Evolutionary conservation across 2,888 invertebrate genomes (phyloP).

Genomic region (Cephus sareptanus): DNA sequence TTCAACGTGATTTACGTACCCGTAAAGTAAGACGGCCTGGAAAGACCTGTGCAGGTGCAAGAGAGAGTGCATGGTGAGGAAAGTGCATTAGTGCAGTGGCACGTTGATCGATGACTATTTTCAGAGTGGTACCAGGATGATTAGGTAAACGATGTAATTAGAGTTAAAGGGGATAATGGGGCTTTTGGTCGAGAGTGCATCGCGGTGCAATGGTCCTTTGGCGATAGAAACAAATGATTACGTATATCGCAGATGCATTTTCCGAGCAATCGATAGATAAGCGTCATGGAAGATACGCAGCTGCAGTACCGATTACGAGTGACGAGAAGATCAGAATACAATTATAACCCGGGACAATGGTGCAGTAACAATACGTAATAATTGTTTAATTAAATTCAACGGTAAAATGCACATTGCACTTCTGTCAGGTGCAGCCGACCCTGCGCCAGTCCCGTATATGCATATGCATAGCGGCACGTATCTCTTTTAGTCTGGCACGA

Average conservation of each 20-base stretch:
- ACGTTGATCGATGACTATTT: background rate
- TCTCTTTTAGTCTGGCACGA: too few relatives aligned
- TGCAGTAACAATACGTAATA: slow-evolving; percentile 51
- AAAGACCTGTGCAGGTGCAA: slow-evolving; percentile 42
- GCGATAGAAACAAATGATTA: too few relatives aligned
- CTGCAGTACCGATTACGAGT: background rate
- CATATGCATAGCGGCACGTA: too few relatives aligned
- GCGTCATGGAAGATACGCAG: background rate
- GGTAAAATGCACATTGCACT: slow-evolving; percentile 45
- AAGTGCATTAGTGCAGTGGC: slow-evolving; percentile 41
- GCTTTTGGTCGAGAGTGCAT: background rate
- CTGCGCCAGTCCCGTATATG: background rate
- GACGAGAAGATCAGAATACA: too few relatives aligned
- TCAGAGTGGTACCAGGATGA: too few relatives aligned
- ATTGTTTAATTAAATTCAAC: slow-evolving; percentile 57
- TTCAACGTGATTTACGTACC: slow-evolving; percentile 36
- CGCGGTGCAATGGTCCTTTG: background rate
- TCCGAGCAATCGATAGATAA: background rate
- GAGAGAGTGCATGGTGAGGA: slow-evolving; percentile 40
- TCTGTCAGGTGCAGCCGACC: slow-evolving; percentile 53
- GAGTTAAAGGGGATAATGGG: background rate
- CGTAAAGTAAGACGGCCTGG: slow-evolving; percentile 48
- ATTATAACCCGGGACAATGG: slow-evolving; percentile 28
- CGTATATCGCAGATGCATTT: too few relatives aligned
- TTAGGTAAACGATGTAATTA: too few relatives aligned